Evolutionary conservation across 2,797 vertebrate genomes (phyloP).

Genomic region (Chromis chromis): DNA sequence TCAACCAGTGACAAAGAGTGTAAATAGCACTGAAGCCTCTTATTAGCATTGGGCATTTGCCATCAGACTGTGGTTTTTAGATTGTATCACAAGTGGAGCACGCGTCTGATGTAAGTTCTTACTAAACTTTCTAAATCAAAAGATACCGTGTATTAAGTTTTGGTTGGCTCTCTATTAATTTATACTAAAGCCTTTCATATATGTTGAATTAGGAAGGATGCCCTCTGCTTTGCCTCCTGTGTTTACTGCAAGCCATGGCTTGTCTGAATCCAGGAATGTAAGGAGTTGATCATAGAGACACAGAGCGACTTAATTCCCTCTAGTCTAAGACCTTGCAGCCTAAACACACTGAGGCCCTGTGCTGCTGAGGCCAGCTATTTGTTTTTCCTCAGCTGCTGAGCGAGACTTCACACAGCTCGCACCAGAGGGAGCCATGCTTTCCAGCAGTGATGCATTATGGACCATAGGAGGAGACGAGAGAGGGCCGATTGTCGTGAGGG

Average conservation of each 20-base stretch:
- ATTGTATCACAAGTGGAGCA: not conserved
- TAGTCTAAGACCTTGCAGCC: conserved; percentile 74
- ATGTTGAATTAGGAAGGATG: conserved; percentile 62
- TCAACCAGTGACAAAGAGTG: not conserved
- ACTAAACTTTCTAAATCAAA: conserved; percentile 15
- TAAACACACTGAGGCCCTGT: conserved; percentile 83
- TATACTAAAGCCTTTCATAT: conserved; percentile 43
- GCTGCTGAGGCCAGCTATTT: conserved; percentile 78
- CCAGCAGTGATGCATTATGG: conserved; percentile 74
- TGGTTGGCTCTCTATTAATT: conserved; percentile 12
- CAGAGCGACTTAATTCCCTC: conserved; percentile 73
- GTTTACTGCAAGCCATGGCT: conserved; percentile 75
- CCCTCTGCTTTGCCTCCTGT: conserved; percentile 56
- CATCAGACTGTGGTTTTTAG: conserved; percentile 9
- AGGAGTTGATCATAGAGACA: conserved; percentile 75
- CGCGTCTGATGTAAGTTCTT: conserved; percentile 26
- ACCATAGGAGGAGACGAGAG: conserved; percentile 65
- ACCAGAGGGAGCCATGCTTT: conserved; percentile 76
- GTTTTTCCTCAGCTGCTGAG: conserved; percentile 81
- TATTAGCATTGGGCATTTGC: conserved; percentile 1
- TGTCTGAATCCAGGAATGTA: conserved; percentile 80
- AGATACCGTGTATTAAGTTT: conserved; percentile 16
- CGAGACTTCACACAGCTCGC: conserved; percentile 78
- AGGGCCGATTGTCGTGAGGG: conserved; percentile 63
- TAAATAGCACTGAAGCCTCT: not conserved